Base-by-base conservation (phyloP, 1,140 invertebrate genomes). In the Acromyrmex heyeri region DNA sequence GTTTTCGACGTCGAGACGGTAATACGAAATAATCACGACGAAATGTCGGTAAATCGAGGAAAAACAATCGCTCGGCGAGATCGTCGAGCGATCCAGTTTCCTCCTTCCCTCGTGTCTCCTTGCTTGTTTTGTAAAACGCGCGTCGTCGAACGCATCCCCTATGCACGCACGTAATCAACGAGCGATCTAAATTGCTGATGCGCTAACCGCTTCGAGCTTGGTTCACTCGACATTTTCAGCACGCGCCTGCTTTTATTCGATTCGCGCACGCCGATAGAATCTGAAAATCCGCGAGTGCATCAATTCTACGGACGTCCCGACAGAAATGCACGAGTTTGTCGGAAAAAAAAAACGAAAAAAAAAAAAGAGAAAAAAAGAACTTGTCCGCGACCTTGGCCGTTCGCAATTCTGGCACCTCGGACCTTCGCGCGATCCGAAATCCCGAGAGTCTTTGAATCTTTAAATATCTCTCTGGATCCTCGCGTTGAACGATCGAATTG, bases 151-250 rank as follows among this genome's bases (percentile, higher is more conserved):
- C 21, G 67, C 30, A 30, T 62, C 59, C 24, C 16, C n/a, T 79
- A 65, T 79, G 30, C 79, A 61, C 69, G 69, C 69, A 14, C 67
- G 79, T 83, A 83, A 86, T 88, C 87, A 88, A 73, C 64, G 85
- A 18, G 34, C 75, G 57, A 86, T 88, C 73, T 86, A 88, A 86
- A 86, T 85, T 86, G 87, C 87, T 88, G 77, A 86, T 73, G 69
- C 78, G 77, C 64, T 81, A 81, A 73, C 67, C 27, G 21, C 30
- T 21, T 2, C 34, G 53, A 34, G 24, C 53, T 27, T 34, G 21
- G 69, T 75, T 83, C 38, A 75, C 30, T 83, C 55, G 79, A 73
- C 38, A 83, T 83, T 83, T 83, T 62, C 69, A 38, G 69, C 79
- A 83, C 69, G 79, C 79, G 69, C 44, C 55, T 21, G 57, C 69